These are phyloP conservation scores for Gonioctena quinquepunctata DNA, from an alignment of 1,140 invertebrate genomes.

Conservation along the genomic window DNA sequence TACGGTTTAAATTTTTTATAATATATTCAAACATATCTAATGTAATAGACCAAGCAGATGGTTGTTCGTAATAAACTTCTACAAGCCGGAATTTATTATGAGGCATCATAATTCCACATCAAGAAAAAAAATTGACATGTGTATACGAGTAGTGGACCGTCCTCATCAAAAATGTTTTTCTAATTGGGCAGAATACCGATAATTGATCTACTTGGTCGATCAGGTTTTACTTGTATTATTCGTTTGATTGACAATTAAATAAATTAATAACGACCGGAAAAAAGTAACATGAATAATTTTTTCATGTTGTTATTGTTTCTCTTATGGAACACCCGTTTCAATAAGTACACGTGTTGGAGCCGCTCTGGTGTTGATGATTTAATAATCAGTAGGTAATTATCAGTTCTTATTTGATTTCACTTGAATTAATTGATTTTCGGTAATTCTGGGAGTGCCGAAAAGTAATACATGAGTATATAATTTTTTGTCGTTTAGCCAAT, in stretches of 20 bases:
- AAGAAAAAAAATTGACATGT: neutral
- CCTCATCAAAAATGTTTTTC: neutral
- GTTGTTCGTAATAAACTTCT: neutral
- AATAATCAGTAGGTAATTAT: neutral
- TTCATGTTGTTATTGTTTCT: neutral
- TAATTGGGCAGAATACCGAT: slow-evolving; percentile 10
- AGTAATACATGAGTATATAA: too few relatives aligned
- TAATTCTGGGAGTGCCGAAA: too few relatives aligned
- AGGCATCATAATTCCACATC: neutral
- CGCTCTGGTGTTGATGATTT: neutral
- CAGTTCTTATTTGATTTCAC: neutral
- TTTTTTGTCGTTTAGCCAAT: too few relatives aligned
- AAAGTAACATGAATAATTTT: neutral
- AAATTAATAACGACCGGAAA: neutral
- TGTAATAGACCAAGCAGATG: neutral
- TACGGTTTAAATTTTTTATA: neutral
- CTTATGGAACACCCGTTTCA: neutral
- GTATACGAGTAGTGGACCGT: neutral
- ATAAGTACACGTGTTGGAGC: neutral
- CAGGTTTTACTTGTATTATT: neutral
- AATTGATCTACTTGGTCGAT: slow-evolving; percentile 6
- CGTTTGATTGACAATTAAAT: slow-evolving; percentile 14
- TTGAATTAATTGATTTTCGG: neutral
- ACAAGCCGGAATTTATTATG: neutral
- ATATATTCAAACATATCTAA: neutral